Percentiles rank a stretch among this genome's conserved stretches.
Evolutionary conservation across 2,113 vertebrate species (phyloP).

Genomic region (Amblyopsis rosae): DNA sequence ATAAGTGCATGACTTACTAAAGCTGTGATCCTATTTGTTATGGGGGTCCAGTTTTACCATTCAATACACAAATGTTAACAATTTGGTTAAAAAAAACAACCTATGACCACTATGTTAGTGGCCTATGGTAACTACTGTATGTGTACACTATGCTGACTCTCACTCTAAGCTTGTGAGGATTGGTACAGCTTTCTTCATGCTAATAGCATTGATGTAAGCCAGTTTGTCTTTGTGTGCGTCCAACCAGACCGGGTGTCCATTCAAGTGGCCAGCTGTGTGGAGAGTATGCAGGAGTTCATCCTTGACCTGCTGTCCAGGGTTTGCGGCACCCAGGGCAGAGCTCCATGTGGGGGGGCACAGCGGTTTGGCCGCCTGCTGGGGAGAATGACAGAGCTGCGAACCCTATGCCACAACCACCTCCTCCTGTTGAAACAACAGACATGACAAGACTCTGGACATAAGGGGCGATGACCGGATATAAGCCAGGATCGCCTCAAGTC

Average conservation of each 20-base stretch:
- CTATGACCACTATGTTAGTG: too few relatives aligned
- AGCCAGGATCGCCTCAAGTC: too few relatives aligned
- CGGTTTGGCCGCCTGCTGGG: constrained; percentile 86
- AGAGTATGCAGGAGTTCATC: constrained; percentile 88
- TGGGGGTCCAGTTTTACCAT: neutral
- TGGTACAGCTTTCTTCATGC: neutral
- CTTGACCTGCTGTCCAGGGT: constrained; percentile 87
- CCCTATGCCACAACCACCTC: constrained; percentile 86
- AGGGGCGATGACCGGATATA: too few relatives aligned
- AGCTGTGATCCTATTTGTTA: neutral
- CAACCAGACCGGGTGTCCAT: constrained; percentile 82
- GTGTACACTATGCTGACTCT: too few relatives aligned
- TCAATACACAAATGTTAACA: too few relatives aligned
- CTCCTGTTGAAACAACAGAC: constrained; percentile 76
- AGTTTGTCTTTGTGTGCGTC: neutral
- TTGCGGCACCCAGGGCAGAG: constrained; percentile 79
- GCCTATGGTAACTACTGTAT: too few relatives aligned
- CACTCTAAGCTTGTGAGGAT: too few relatives aligned
- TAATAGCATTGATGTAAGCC: neutral
- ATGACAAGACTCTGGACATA: constrained; percentile 24
- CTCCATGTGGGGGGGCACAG: constrained; percentile 78
- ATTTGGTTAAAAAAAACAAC: too few relatives aligned
- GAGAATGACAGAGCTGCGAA: constrained; percentile 87
- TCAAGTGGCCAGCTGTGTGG: constrained; percentile 82
- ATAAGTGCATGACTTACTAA: neutral